Evolutionary conservation across 2,113 vertebrate species (phyloP).

Genomic region (Eidolon helvum): DNA sequence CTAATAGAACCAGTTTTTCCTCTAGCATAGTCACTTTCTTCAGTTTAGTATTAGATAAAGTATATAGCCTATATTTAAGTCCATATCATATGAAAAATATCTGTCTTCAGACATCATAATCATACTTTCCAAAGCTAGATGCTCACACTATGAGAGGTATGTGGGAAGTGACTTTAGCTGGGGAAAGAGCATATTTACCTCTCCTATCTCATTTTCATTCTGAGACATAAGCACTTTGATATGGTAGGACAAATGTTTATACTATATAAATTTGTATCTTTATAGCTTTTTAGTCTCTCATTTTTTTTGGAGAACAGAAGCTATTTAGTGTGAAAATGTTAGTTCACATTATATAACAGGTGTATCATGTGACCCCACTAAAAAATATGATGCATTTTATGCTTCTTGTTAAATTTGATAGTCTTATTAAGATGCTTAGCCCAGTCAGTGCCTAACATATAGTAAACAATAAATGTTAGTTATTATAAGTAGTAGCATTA

Average conservation of each 20-base stretch:
- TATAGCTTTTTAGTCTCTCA: background rate
- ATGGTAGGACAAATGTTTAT: background rate
- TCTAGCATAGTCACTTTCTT: conserved; percentile 6
- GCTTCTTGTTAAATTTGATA: conserved; percentile 8
- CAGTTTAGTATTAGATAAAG: background rate
- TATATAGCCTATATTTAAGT: background rate
- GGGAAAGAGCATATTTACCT: background rate
- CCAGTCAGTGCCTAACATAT: background rate
- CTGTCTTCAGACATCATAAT: background rate
- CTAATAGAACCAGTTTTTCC: background rate
- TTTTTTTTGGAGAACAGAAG: background rate
- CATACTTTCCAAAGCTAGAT: background rate
- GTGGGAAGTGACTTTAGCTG: background rate
- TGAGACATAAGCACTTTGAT: background rate
- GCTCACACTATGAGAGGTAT: background rate
- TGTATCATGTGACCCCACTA: background rate
- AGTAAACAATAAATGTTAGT: conserved; percentile 44
- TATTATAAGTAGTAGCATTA: background rate
- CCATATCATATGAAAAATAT: background rate
- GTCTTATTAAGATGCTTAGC: conserved; percentile 47
- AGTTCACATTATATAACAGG: background rate
- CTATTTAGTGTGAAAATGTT: background rate
- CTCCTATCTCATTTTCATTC: background rate
- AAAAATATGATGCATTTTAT: conserved; percentile 24
- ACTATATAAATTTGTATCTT: background rate